Conservation (phyloP, 2,888 invertebrate genomes). For the Hypena proboscidalis region DNA sequence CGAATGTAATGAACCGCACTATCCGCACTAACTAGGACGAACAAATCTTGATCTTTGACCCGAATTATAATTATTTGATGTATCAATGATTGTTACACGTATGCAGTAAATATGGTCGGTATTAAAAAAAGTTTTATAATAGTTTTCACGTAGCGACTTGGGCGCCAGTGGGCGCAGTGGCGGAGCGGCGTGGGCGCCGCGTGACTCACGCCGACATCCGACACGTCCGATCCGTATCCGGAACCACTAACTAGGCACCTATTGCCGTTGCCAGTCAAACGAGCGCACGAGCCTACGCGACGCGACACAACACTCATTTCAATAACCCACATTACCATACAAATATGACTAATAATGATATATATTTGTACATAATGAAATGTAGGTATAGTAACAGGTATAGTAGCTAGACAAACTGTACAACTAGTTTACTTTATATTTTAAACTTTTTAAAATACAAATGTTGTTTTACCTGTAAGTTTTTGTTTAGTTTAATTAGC, state of each 20-base stretch:
- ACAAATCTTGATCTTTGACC: constrained; percentile 27
- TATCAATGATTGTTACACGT: no score
- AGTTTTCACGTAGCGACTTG: constrained; percentile 29
- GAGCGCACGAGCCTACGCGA: constrained; percentile 69
- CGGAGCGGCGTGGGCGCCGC: constrained; percentile 62
- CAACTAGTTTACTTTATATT: no score
- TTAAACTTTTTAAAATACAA: no score
- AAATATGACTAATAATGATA: constrained; percentile 39
- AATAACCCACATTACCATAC: constrained; percentile 57
- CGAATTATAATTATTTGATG: neutral
- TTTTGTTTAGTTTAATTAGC: neutral
- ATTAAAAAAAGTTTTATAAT: constrained; percentile 10
- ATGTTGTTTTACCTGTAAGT: no score
- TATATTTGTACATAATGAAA: constrained; percentile 11
- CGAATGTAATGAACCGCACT: no score
- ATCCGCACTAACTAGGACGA: no score
- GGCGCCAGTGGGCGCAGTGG: constrained; percentile 47
- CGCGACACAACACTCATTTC: constrained; percentile 65
- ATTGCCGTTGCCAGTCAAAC: constrained; percentile 68
- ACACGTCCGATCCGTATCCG: constrained; percentile 85
- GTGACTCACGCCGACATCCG: constrained; percentile 85
- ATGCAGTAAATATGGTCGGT: neutral
- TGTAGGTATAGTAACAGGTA: neutral
- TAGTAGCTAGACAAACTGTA: no score
- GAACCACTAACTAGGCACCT: constrained; percentile 81